Evolutionary conservation across 2,797 vertebrate species (phyloP), one percentile per base, ranked within the genome.

Genomic region (Anguilla anguilla): DNA sequence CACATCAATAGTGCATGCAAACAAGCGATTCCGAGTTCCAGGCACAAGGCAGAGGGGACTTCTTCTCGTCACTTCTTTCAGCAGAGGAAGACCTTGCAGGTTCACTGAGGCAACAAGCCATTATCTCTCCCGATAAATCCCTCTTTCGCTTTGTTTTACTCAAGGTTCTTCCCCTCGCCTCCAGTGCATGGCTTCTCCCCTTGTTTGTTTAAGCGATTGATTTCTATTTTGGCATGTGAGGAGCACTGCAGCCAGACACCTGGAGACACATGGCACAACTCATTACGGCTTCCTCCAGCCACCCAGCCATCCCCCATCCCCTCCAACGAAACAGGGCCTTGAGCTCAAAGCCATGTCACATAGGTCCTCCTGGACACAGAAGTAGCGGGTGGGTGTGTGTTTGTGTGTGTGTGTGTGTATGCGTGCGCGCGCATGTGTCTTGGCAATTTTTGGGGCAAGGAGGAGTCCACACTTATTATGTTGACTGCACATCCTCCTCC

Each of bases 141-240:
- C 19, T 72, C 19, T 69, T 72, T 69, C 19, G 92, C 92, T 92
- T 94, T 92, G 94, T 93, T 92, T 92, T 94, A 93, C 94, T 94
- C 94, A 92, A 92, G 89, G 93, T 95, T 94, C 92, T 91, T 92
- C 92, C 89, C 92, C 61, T 82, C 25, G 89, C 94, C 94, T 95
- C 94, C 92, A 82, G 93, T 92, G 92, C 91, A 92, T 93, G 93
- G 91, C 74, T 79, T 43, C 6, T 43, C 49, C 67, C 84, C 83
- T 85, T 85, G 91, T 94, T 90, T 94, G 91, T 92, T 95, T 93
- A 93, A 92, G 92, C 90, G 92, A 92, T 90, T 95, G 94, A 94
- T 96, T 95, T 94, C 88, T 91, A 92, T 95, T 93, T 93, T 95
- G 95, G 95, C 94, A 95, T 94, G 90, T 96, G 94, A 95, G 94